Evolutionary conservation across 2,888 invertebrate species (phyloP), one percentile per base, ranked within the genome.

Genomic region (Oeneis ivallda): DNA sequence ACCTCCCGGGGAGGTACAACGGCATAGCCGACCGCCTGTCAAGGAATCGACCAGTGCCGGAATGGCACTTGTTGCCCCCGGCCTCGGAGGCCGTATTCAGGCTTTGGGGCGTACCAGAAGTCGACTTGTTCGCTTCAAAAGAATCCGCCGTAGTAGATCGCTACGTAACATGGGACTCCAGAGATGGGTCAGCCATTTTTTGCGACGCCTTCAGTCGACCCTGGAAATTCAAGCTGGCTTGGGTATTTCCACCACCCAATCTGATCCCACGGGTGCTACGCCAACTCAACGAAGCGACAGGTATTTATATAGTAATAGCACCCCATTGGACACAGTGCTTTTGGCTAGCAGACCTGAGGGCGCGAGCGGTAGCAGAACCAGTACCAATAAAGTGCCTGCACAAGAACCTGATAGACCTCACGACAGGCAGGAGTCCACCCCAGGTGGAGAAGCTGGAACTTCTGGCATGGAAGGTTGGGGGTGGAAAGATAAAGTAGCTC

Each of bases 341-440:
- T 62, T 80, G 79, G 77, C 67, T 73, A 61, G 64, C 77, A 15
- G 78, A 80, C 52, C 71, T 79, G 10, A 73, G 70, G 65, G n/a
- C 63, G 6, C 61, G 80, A 53, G 74, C 76, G 0, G 37, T 74
- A 19, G 68, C 64, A 13, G 59, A 72, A 6, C 75, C 75, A 2
- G 54, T 72, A n/a, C 62, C 58, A 3, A 50, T 76, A 1, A 45
- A 17, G n/a, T 62, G 74, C 41, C 68, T 79, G 26, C n/a, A 39
- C 0, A 26, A 56, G 17, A 15, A 56, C 15, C 66, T 73, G n/a
- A 26, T 50, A 19, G 49, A 50, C 11, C 4, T 1, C 9, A 26
- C 8, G 2, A 50, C 49, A 9, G 49, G 49, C 10, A 9, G 2
- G 1, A 2, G 10, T 26, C 49, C 49, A 26, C 10, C 49, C 10